Evolutionary conservation across 2,797 vertebrate species (phyloP).

Genomic region (Spinus pinus): DNA sequence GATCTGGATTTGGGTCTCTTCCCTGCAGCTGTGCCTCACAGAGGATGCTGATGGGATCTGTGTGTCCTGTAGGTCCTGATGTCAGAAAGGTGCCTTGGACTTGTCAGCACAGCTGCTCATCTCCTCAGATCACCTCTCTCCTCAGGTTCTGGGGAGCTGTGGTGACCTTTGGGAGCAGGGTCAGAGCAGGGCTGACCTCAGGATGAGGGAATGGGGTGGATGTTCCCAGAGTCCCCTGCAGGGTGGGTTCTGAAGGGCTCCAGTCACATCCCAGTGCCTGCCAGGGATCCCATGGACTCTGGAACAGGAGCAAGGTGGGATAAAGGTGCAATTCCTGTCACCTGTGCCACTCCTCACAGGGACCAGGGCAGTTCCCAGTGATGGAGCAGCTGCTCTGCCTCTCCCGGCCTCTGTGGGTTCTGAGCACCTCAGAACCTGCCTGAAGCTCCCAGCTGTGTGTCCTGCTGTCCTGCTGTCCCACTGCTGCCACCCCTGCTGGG

Average conservation of each 20-base stretch:
- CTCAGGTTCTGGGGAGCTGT: neutral
- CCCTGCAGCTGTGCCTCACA: neutral
- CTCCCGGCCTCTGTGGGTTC: neutral
- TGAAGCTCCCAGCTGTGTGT: neutral
- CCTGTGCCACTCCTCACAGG: neutral
- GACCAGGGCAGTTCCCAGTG: neutral
- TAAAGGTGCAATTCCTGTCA: neutral
- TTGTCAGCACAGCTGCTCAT: accelerated
- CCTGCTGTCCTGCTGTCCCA: neutral
- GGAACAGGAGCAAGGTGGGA: neutral
- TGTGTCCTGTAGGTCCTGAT: neutral
- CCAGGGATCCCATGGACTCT: neutral
- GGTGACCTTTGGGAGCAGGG: neutral
- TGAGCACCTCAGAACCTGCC: neutral
- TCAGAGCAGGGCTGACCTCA: neutral
- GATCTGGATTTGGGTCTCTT: neutral
- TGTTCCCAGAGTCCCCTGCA: neutral
- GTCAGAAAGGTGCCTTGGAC: neutral
- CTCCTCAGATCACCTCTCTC: neutral
- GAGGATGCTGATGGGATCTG: neutral
- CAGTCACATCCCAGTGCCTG: neutral
- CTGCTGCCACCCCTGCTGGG: neutral
- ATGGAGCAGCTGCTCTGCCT: neutral
- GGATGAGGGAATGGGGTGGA: neutral
- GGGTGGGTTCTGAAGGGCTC: neutral